phyloP scores from a whole-genome alignment of 2,797 vertebrate genomes.

The Mus caroli region DNA sequence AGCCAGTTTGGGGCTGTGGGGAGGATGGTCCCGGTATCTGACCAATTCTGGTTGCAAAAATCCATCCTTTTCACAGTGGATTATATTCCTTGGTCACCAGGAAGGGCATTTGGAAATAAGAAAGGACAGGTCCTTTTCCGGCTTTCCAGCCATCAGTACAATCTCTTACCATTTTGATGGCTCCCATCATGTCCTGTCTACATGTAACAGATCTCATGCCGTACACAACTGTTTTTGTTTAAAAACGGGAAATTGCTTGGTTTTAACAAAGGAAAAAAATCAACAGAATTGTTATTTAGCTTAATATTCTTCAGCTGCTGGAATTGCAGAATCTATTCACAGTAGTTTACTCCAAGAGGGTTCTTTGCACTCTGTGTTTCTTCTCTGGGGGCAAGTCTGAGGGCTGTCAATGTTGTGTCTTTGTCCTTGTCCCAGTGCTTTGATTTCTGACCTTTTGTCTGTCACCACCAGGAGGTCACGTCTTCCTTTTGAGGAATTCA shows the following conservation, averaged over 20 bases:
- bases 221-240: background rate
- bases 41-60: background rate
- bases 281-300: constrained; percentile 34
- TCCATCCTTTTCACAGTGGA: background rate
- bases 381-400: too few relatives aligned
- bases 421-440: background rate
- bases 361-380: background rate
- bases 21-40: background rate
- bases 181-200: background rate
- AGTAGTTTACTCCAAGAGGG: background rate
- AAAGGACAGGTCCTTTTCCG: background rate
- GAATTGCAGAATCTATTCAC: background rate
- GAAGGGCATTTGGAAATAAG: constrained; percentile 12
- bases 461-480: background rate
- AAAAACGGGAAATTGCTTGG: constrained; percentile 30
- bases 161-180: background rate
- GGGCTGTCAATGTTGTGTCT: background rate
- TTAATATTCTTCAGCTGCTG: background rate
- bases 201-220: background rate
- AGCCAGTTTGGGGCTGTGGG: background rate
- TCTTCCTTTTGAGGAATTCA: background rate
- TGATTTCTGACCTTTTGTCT: background rate
- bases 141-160: background rate
- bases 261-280: constrained; percentile 45
- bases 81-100: background rate